A percentile compares a stretch with the other conserved stretches of the same genome.
phyloP scores from a whole-genome alignment of 1,140 invertebrate genomes.

The Aphaenogaster rudis region DNA sequence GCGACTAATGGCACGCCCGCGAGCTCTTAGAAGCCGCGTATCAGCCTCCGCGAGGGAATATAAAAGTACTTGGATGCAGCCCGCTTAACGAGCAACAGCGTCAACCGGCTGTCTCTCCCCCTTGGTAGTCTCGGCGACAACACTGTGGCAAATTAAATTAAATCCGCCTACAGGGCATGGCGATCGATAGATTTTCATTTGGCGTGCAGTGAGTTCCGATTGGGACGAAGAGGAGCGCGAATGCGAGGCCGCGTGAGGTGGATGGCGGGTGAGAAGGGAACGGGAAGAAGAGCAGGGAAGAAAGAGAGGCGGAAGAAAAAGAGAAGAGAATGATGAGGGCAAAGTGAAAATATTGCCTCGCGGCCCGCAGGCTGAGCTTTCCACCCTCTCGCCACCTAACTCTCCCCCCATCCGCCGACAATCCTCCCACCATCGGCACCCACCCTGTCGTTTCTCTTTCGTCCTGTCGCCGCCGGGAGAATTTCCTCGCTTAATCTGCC shows the following conservation, averaged over 20 bases:
- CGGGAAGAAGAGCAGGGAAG: slow-evolving; percentile 39
- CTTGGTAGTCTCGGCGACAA: slow-evolving; percentile 69
- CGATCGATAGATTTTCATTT: slow-evolving; percentile 81
- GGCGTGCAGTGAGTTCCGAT: slow-evolving; percentile 69
- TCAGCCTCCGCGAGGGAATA: slow-evolving; percentile 51
- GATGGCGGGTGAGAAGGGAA: neutral
- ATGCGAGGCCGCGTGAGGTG: slow-evolving; percentile 13
- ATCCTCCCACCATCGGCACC: slow-evolving; percentile 31
- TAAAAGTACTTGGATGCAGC: slow-evolving; percentile 52
- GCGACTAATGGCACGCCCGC: slow-evolving; percentile 22
- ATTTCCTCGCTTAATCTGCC: slow-evolving; percentile 76
- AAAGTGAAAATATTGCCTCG: slow-evolving; percentile 78
- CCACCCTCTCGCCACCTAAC: slow-evolving; percentile 42
- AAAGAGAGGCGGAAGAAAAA: slow-evolving; percentile 68
- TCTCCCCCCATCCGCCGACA: slow-evolving; percentile 21
- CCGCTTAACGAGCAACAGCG: slow-evolving; percentile 69
- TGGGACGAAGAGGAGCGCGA: slow-evolving; percentile 46
- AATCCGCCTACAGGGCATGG: slow-evolving; percentile 75
- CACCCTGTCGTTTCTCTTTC: slow-evolving; percentile 47
- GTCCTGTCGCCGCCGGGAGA: slow-evolving; percentile 56
- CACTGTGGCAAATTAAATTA: slow-evolving; percentile 80
- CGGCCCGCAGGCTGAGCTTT: slow-evolving; percentile 62
- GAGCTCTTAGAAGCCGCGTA: slow-evolving; percentile 42
- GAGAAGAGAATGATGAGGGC: slow-evolving; percentile 69
- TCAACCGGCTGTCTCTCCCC: slow-evolving; percentile 43